Percentiles rank a stretch among this genome's conserved stretches.
Conservation (phyloP, 2,888 invertebrate species). For the Limnephilus auricula region DNA sequence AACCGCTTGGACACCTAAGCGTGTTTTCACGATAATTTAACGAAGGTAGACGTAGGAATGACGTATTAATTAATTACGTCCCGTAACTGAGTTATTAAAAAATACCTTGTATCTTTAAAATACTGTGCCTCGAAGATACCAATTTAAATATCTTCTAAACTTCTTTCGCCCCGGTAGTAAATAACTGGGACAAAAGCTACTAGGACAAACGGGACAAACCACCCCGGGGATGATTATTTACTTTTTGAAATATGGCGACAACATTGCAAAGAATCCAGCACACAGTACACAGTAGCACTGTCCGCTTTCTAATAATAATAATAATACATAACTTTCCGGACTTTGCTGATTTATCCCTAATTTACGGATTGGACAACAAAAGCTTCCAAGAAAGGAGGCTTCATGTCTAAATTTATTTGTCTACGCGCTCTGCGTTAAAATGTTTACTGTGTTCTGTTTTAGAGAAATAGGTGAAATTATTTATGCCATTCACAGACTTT, state of each 20-base stretch:
- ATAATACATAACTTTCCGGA: neutral
- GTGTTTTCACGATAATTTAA: too few species aligned
- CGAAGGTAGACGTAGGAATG: too few species aligned
- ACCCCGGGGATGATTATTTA: conserved; percentile 56
- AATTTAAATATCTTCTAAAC: neutral
- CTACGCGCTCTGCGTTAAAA: neutral
- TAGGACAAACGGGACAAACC: neutral
- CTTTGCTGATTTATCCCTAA: neutral
- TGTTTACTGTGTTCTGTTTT: neutral
- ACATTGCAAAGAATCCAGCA: neutral
- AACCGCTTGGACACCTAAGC: too few species aligned
- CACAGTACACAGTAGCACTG: neutral
- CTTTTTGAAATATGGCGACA: conserved; percentile 55
- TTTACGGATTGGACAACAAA: neutral
- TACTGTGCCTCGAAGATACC: neutral
- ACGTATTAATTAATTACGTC: too few species aligned
- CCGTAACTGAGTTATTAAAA: too few species aligned
- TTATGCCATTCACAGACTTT: neutral
- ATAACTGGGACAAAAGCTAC: conserved; percentile 46
- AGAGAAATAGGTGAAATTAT: neutral
- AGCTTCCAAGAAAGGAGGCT: neutral
- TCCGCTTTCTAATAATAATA: conserved; percentile 37
- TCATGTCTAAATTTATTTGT: neutral
- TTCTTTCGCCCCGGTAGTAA: conserved; percentile 46
- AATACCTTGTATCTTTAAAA: neutral